phyloP scores from a whole-genome alignment of 2,797 vertebrate species.

The Falco concolor region DNA sequence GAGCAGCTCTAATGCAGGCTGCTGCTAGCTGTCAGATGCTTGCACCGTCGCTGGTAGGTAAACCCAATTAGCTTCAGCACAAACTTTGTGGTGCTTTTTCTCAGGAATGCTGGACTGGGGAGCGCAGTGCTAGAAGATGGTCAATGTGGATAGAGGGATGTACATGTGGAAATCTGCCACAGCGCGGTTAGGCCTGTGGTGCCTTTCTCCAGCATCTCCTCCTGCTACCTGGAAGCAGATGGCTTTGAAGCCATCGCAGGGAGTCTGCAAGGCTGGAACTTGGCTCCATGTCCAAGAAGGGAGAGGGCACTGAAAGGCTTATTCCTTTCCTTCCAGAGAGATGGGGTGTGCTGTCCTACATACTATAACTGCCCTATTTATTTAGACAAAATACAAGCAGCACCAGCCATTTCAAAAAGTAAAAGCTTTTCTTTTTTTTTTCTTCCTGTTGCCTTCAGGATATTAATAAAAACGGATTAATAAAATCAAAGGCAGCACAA shows the following conservation, averaged over 20 bases:
- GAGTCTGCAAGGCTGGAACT: too few relatives aligned
- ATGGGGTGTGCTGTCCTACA: background rate
- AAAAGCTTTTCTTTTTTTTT: background rate
- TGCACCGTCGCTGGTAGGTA: background rate
- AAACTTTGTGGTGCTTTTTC: accelerated
- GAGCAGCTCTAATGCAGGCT: accelerated
- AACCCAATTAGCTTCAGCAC: background rate
- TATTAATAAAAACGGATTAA: constrained; percentile 69
- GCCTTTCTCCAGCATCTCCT: background rate
- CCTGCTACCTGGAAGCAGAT: background rate
- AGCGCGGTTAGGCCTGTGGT: accelerated
- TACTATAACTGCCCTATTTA: background rate
- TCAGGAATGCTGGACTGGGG: background rate
- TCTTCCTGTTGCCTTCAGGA: constrained; percentile 37
- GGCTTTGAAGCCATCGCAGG: background rate
- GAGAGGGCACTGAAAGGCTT: background rate
- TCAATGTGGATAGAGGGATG: background rate
- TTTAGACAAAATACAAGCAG: background rate
- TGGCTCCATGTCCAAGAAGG: too few relatives aligned
- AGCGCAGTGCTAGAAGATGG: accelerated
- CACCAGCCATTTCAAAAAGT: background rate
- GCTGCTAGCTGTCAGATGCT: background rate
- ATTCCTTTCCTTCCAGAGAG: background rate
- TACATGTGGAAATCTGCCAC: accelerated
- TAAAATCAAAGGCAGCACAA: constrained; percentile 55